phyloP scores from a whole-genome alignment of 1,140 invertebrate species.

The Melipona quadrifasciata region DNA sequence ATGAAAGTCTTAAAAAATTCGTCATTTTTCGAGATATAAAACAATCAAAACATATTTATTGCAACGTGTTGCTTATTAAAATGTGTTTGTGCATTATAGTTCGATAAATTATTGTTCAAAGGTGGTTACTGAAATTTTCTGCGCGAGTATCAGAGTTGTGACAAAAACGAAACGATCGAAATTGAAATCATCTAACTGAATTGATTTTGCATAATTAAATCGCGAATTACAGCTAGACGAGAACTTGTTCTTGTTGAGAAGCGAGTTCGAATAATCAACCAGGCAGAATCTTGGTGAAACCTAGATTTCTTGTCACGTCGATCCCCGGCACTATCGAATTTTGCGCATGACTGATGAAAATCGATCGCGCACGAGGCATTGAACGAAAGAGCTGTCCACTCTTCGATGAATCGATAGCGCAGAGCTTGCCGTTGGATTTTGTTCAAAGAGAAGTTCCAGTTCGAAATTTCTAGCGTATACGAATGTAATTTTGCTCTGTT shows the following conservation, averaged over 20 bases:
- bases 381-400: not conserved
- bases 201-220: not conserved
- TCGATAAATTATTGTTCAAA: no score
- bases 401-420: not conserved
- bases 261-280: slow-evolving; percentile 1
- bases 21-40: no score
- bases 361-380: not conserved
- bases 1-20: no score
- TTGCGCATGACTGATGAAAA: not conserved
- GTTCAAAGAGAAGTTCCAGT: not conserved
- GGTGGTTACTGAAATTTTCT: no score
- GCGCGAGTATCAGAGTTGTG: no score
- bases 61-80: no score
- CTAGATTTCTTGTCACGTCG: slow-evolving; percentile 21
- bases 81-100: no score
- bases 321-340: not conserved
- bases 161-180: not conserved
- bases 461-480: not conserved
- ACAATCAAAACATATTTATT: no score
- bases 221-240: not conserved
- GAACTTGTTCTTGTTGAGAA: slow-evolving; percentile 18
- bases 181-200: not conserved
- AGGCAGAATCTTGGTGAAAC: not conserved
- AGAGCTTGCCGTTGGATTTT: no score
- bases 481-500: not conserved